Conservation (phyloP, 2,888 invertebrate genomes). For the Mellilla xanthometata region DNA sequence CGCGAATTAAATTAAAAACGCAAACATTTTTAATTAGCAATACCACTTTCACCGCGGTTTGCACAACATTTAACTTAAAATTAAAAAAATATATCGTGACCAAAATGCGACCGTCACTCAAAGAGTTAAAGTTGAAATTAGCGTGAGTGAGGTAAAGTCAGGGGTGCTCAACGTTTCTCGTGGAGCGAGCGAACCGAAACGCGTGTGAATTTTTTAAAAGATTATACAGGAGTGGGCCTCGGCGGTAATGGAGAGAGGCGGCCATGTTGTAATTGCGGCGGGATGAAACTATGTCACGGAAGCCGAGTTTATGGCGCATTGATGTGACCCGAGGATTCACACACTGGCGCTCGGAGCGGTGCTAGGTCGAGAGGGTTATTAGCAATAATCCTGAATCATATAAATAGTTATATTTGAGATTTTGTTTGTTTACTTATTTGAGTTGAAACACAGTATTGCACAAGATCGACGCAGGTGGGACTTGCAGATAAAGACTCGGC, state of each 20-base stretch:
- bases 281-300: constrained; percentile 50
- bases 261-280: constrained; percentile 57
- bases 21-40: constrained; percentile 56
- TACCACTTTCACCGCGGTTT: constrained; percentile 52
- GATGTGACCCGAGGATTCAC: constrained; percentile 7
- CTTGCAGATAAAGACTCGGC: too few relatives aligned
- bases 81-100: constrained; percentile 31
- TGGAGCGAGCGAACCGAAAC: constrained; percentile 43
- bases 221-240: constrained; percentile 63
- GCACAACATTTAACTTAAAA: constrained; percentile 40
- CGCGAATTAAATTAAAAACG: constrained; percentile 34
- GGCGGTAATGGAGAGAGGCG: constrained; percentile 54
- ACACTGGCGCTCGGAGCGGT: constrained; percentile 4
- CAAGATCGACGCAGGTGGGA: too few relatives aligned
- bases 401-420: too few relatives aligned
- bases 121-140: constrained; percentile 32
- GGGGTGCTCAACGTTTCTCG: constrained; percentile 45
- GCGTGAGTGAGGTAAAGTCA: constrained; percentile 25
- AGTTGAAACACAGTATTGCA: too few relatives aligned
- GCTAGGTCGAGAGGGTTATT: too few relatives aligned
- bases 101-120: constrained; percentile 30
- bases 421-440: too few relatives aligned
- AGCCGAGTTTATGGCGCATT: constrained; percentile 36
- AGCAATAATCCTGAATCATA: too few relatives aligned
- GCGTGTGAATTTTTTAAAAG: constrained; percentile 73